Conservation (phyloP, 2,797 vertebrate genomes). For the Rhabdomys pumilio region DNA sequence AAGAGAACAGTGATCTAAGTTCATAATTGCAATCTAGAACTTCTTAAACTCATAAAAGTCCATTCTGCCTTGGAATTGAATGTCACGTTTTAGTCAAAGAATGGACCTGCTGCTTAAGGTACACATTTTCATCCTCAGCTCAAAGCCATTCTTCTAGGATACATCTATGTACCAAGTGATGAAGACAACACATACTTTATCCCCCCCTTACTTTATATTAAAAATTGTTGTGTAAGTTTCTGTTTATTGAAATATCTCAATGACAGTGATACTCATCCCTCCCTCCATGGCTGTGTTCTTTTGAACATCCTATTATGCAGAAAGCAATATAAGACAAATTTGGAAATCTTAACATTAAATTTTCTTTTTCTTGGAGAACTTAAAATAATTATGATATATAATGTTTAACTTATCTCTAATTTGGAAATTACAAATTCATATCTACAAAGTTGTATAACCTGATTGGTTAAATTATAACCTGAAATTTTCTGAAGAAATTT, state of each 20-base stretch:
- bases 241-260: background rate
- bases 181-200: background rate
- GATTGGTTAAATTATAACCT: conserved; percentile 26
- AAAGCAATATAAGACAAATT: background rate
- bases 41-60: background rate
- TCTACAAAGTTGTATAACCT: conserved; percentile 22
- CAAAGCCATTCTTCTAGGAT: background rate
- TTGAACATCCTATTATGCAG: background rate
- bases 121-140: background rate
- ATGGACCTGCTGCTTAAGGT: background rate
- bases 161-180: background rate
- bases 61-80: background rate
- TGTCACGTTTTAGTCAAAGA: conserved; percentile 3
- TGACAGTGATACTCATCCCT: background rate
- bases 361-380: background rate
- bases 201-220: background rate
- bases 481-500: conserved; percentile 23
- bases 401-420: background rate
- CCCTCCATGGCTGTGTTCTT: background rate
- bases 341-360: background rate
- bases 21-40: background rate
- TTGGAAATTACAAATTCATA: conserved; percentile 29
- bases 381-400: conserved; percentile 27
- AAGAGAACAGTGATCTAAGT: background rate
- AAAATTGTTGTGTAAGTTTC: background rate